These are phyloP conservation scores for Apostichopus californicus DNA, from an alignment of 35 echinoderm and acorn worm genomes.

Conservation along the genomic window DNA sequence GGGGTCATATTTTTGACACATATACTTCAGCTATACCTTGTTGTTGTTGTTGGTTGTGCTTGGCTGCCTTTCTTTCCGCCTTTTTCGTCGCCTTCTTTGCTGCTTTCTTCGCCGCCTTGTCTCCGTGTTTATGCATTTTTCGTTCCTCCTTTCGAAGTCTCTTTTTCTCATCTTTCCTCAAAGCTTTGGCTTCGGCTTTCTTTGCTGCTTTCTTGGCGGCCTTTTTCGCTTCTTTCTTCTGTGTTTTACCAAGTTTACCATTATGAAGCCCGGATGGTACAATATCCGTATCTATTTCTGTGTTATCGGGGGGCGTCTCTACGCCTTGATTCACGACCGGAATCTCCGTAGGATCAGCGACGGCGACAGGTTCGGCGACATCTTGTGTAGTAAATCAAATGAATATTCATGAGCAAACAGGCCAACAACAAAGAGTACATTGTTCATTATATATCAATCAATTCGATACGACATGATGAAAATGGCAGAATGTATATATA, in stretches of 20 bases:
- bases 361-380: background rate
- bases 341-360: background rate
- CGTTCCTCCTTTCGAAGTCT: background rate
- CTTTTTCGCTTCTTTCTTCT: background rate
- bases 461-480: too few relatives aligned
- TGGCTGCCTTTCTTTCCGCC: background rate
- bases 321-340: background rate
- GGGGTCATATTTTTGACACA: too few relatives aligned
- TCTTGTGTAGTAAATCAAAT: background rate
- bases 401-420: background rate
- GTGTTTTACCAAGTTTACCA: constrained; percentile 14
- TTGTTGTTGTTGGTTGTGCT: background rate
- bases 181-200: background rate
- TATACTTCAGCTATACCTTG: background rate
- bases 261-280: constrained; percentile 1
- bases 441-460: too few relatives aligned
- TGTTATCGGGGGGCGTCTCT: background rate
- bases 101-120: background rate
- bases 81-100: constrained; percentile 6
- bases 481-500: too few relatives aligned
- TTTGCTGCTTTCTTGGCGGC: background rate
- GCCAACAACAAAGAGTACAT: too few relatives aligned
- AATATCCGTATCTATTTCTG: background rate
- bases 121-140: background rate
- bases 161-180: constrained; percentile 17